Evolutionary conservation across 64 coral and sea anemone genomes (phyloP).

Genomic region (Cladopsammia gracilis): DNA sequence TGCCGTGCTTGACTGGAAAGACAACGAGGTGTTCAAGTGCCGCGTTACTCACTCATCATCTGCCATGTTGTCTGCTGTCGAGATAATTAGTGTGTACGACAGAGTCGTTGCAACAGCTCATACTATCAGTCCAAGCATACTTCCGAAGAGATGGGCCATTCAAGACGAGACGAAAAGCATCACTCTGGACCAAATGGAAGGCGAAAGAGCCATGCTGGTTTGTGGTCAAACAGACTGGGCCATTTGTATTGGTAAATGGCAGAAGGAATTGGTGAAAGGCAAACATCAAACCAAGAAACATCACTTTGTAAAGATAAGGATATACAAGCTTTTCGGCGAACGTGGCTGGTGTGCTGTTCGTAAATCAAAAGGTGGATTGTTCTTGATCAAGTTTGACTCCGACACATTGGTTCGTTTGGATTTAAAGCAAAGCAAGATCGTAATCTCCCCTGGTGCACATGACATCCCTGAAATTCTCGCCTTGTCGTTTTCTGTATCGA

Average conservation of each 20-base stretch:
- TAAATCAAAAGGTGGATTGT: constrained; percentile 7
- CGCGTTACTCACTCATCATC: constrained; percentile 21
- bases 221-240: constrained; percentile 53
- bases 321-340: neutral
- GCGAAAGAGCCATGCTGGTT: constrained; percentile 61
- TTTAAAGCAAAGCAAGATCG: neutral
- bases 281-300: neutral
- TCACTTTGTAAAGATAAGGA: neutral
- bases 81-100: constrained; percentile 31
- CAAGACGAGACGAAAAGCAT: neutral
- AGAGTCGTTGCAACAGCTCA: constrained; percentile 40
- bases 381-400: neutral
- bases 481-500: neutral
- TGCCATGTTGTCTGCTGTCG: constrained; percentile 55
- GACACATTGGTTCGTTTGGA: constrained; percentile 9
- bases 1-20: constrained; percentile 6
- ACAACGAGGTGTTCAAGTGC: constrained; percentile 25
- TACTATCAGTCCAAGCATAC: neutral
- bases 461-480: constrained; percentile 41
- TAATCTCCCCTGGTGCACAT: neutral
- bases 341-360: constrained; percentile 55
- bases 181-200: neutral
- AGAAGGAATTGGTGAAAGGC: neutral
- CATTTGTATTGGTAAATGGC: constrained; percentile 62
- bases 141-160: constrained; percentile 20